Evolutionary conservation across 2,797 vertebrate genomes (phyloP).

Genomic region (Limosa lapponica): DNA sequence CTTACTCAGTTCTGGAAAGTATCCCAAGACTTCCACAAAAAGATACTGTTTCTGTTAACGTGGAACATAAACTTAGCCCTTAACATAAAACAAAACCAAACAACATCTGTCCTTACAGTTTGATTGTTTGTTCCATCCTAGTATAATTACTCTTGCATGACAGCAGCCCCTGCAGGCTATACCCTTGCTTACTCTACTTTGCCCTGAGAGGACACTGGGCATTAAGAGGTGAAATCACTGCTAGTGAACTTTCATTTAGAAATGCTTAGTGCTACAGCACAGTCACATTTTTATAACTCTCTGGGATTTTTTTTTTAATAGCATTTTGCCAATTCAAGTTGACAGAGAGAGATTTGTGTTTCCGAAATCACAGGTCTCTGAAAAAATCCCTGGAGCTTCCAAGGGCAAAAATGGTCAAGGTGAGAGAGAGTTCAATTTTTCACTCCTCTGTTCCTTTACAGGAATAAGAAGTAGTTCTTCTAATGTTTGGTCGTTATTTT

Average conservation of each 20-base stretch:
- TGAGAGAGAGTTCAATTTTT: not conserved
- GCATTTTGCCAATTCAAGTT: not conserved
- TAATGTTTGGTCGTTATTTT: not conserved
- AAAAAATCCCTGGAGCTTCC: not conserved
- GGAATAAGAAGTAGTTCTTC: not conserved
- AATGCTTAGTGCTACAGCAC: not conserved
- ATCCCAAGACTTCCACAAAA: constrained; percentile 72
- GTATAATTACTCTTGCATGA: constrained; percentile 72
- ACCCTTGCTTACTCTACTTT: constrained; percentile 43
- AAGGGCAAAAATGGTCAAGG: not conserved
- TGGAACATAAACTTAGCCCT: constrained; percentile 75
- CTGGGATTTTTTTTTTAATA: not conserved
- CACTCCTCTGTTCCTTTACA: not conserved
- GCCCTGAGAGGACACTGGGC: not conserved
- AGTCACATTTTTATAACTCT: not conserved
- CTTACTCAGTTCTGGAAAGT: constrained; percentile 76
- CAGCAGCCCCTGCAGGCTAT: constrained; percentile 81
- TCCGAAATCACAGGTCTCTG: not conserved
- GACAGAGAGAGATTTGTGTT: not conserved
- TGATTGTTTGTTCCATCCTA: constrained; percentile 57
- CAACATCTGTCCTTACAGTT: constrained; percentile 73
- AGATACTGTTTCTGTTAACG: constrained; percentile 69
- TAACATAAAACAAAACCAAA: constrained; percentile 69
- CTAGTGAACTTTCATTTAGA: not conserved
- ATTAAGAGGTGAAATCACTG: constrained; percentile 5